Conservation (phyloP, 2,113 vertebrate species). For the Crypturellus undulatus region DNA sequence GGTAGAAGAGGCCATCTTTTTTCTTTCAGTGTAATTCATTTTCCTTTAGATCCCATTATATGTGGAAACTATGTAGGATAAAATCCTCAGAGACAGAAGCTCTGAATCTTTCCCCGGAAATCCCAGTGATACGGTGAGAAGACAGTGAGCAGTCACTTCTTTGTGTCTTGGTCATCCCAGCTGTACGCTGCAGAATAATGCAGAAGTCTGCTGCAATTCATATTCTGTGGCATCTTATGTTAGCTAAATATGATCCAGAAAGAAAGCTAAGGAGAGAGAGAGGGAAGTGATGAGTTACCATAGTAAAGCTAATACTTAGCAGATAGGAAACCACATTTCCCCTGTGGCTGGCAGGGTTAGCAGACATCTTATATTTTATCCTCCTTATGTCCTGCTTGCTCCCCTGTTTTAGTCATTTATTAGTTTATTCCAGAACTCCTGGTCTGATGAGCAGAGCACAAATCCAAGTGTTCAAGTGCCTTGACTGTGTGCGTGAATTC, state of each 20-base stretch:
- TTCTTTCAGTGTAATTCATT: neutral
- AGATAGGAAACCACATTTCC: conserved; percentile 1
- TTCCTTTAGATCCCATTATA: neutral
- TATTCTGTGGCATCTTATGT: neutral
- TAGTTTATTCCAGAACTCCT: neutral
- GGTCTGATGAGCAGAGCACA: neutral
- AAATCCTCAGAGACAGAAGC: neutral
- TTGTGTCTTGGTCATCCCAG: neutral
- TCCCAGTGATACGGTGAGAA: neutral
- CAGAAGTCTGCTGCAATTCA: neutral
- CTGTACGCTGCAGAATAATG: neutral
- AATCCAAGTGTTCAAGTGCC: neutral
- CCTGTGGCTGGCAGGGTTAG: neutral
- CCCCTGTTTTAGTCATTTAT: neutral
- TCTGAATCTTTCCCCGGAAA: conserved; percentile 19
- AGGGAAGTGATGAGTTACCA: neutral
- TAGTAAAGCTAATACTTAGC: conserved; percentile 1
- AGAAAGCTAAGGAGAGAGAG: neutral
- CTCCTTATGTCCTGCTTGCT: neutral
- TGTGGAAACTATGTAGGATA: neutral
- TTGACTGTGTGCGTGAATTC: neutral
- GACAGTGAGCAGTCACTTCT: neutral
- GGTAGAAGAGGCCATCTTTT: neutral
- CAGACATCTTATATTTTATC: neutral
- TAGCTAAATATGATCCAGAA: conserved; percentile 22